Evolutionary conservation across 2,888 invertebrate genomes (phyloP).

Genomic region (Linyphia triangularis): DNA sequence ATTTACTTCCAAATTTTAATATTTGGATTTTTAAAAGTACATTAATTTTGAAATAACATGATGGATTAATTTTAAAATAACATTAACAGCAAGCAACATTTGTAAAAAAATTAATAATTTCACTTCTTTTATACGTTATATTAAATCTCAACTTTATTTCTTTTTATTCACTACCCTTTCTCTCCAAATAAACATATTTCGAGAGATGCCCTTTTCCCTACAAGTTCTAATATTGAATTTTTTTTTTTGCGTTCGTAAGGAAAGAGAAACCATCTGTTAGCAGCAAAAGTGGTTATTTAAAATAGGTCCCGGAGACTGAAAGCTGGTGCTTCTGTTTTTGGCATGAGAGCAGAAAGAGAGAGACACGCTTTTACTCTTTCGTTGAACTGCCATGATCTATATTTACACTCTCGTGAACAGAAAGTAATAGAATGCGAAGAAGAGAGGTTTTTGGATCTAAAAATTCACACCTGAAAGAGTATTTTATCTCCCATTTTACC

Average conservation of each 20-base stretch:
- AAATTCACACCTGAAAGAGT: slow-evolving; percentile 26
- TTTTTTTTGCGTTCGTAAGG: not conserved
- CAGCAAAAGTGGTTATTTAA: slow-evolving; percentile 18
- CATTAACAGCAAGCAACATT: too few species aligned
- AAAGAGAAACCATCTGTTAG: slow-evolving; percentile 15
- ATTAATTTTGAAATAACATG: too few species aligned
- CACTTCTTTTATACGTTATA: too few species aligned
- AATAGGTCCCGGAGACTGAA: slow-evolving; percentile 19
- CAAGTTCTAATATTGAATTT: too few species aligned
- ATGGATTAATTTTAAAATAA: too few species aligned
- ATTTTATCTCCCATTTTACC: not conserved
- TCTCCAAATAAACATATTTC: not conserved
- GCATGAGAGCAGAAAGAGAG: not conserved
- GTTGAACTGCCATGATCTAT: slow-evolving; percentile 17
- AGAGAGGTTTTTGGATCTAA: not conserved
- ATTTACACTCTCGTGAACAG: slow-evolving; percentile 25
- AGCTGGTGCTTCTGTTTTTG: slow-evolving; percentile 20
- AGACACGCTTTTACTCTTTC: slow-evolving; percentile 12
- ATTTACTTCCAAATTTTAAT: too few species aligned
- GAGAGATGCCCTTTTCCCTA: not conserved
- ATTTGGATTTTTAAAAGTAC: too few species aligned
- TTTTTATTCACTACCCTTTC: not conserved
- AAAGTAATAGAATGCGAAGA: not conserved
- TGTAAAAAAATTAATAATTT: too few species aligned
- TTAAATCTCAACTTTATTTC: not conserved